Conservation (phyloP, 2,113 vertebrate species). For the Caloenas nicobarica region DNA sequence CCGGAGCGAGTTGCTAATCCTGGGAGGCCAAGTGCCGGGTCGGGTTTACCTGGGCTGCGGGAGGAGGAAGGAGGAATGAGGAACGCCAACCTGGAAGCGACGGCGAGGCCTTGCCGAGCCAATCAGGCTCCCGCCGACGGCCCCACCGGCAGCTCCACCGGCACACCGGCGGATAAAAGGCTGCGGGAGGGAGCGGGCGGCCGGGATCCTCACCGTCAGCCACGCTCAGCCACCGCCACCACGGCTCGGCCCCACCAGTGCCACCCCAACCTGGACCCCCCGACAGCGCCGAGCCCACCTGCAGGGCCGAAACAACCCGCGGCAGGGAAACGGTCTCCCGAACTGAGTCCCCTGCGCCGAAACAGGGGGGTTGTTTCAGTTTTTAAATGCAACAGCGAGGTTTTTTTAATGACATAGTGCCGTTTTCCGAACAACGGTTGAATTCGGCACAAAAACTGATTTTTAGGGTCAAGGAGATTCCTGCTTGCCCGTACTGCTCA, state of each 20-base stretch:
- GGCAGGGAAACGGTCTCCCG: background rate
- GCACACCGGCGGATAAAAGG: background rate
- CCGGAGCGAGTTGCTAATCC: background rate
- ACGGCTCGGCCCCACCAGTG: background rate
- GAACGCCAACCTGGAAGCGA: slow-evolving; percentile 16
- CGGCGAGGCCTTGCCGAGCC: slow-evolving; percentile 44
- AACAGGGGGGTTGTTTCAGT: fast-evolving
- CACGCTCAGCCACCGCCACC: background rate
- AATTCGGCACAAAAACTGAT: fast-evolving
- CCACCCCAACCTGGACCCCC: background rate
- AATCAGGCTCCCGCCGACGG: slow-evolving; percentile 41
- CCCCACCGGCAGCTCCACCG: background rate
- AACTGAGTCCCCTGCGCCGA: fast-evolving
- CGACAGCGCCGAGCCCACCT: background rate
- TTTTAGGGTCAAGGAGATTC: background rate
- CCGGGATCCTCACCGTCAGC: background rate
- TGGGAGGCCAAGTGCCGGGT: slow-evolving; percentile 63
- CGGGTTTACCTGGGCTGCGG: slow-evolving; percentile 81
- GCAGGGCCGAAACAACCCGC: too few relatives aligned
- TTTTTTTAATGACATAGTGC: background rate
- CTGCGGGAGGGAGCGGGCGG: background rate
- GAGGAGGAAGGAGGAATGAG: slow-evolving; percentile 45
- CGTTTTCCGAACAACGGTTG: background rate
- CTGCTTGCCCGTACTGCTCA: fast-evolving
- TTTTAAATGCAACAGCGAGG: background rate